Evolutionary conservation across 2,113 vertebrate species (phyloP), one percentile per base, ranked within the genome.

Genomic region (Eidolon helvum): DNA sequence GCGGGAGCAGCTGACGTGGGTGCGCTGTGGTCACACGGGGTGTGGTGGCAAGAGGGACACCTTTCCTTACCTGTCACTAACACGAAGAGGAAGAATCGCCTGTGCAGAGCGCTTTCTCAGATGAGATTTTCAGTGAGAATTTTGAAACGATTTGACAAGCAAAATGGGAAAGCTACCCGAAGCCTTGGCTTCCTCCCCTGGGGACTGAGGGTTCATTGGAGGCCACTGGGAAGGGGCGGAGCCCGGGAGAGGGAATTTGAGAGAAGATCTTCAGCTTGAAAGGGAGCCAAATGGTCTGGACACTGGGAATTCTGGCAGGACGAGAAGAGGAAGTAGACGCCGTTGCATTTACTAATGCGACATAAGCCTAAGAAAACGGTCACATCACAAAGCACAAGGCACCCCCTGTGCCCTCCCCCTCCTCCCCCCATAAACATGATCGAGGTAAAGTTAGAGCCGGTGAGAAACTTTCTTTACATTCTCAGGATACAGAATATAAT

Each of bases 1-100:
- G n/a, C n/a, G n/a, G 15, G 7, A 9, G 26, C 53, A 21, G 24
- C 59, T n/a, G 28, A 5, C 3, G 0, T 3, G 15, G 30, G 21
- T 0, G 2, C 16, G 2, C 43, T 0, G 0, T 14, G 71, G 18
- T 28, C 40, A 59, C 33, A 33, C 15, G 3, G 16, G 45, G 33
- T 10, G 4, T 9, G 74, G 18, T 15, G 38, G 2, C 3, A 0
- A 2, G 21, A 63, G 26, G 61, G 43, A 30, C 14, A 10, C 10
- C 38, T 72, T 43, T 82, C 35, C 10, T 66, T 24, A 19, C 40
- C n/a, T 82, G 38, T 15, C 33, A 18, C 30, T 72, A 86, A 50
- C 66, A 59, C 16, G 11, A 9, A 7, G 19, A 83, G 55, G 83
- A 74, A 66, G 21, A 45, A 59, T 21, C 21, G 12, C 33, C 48